Evolutionary conservation across 2,797 vertebrate genomes (phyloP).

Genomic region (Rhinogobio ventralis): DNA sequence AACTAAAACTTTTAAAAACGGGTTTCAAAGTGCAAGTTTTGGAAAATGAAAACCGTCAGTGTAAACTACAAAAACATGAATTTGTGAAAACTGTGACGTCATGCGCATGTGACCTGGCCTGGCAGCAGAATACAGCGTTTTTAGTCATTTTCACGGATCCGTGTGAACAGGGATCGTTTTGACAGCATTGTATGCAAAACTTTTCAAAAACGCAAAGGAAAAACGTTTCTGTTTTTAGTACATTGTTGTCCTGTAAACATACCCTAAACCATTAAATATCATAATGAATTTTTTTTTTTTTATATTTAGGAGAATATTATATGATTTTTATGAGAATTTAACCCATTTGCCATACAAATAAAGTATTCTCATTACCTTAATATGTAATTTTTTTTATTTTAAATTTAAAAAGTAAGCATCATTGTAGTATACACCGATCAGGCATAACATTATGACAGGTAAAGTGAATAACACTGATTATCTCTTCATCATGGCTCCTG

Average conservation of each 20-base stretch:
- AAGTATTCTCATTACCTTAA: neutral
- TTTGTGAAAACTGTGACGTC: no score
- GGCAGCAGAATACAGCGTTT: no score
- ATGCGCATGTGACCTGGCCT: no score
- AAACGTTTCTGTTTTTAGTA: neutral
- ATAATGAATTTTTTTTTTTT: neutral
- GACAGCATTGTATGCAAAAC: neutral
- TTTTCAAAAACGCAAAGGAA: neutral
- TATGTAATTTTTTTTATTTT: neutral
- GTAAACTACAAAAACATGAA: no score
- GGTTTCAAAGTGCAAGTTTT: no score
- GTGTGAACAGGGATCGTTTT: neutral
- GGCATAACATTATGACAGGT: no score
- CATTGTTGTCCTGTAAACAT: neutral
- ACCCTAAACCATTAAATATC: neutral
- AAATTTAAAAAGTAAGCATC: no score
- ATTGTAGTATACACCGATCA: no score
- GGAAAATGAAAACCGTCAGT: no score
- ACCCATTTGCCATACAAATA: neutral
- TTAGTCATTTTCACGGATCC: neutral
- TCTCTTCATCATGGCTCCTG: no score
- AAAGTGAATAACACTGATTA: no score
- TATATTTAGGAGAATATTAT: neutral
- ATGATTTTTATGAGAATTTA: neutral
- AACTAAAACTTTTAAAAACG: no score